Evolutionary conservation across 2,888 invertebrate species (phyloP).

Genomic region (Ophion costatus): DNA sequence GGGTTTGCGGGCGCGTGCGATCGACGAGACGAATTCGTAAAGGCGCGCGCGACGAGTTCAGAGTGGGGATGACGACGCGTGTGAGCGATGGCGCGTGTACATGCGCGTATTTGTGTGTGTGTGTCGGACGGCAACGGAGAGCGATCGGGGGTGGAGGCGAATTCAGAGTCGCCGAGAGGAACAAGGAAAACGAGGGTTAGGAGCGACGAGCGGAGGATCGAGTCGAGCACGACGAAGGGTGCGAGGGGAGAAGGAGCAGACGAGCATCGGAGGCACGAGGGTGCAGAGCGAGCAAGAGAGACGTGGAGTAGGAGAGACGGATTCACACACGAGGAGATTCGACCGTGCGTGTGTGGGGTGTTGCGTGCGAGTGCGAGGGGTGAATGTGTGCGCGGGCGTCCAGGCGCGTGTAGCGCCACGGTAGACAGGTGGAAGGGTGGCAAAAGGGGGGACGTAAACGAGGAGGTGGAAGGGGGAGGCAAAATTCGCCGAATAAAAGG

Average conservation of each 20-base stretch:
- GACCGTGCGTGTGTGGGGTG: conserved; percentile 21
- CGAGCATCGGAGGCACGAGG: conserved; percentile 36
- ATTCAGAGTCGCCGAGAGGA: conserved; percentile 63
- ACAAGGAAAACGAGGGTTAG: conserved; percentile 62
- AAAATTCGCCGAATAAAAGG: conserved; percentile 32
- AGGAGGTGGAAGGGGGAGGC: conserved; percentile 70
- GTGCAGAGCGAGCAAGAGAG: conserved; percentile 44
- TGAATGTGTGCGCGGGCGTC: conserved; percentile 60
- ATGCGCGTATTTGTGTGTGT: conserved; percentile 11
- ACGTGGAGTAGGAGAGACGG: conserved; percentile 35
- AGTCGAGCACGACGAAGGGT: conserved; percentile 53
- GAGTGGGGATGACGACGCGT: conserved; percentile 57
- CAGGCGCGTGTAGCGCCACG: conserved; percentile 73
- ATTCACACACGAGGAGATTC: conserved; percentile 32
- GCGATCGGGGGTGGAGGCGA: conserved; percentile 65
- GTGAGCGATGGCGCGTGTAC: conserved; percentile 13
- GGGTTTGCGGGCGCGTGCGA: conserved; percentile 1
- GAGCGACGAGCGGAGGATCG: conserved; percentile 61
- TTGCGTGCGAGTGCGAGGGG: conserved; percentile 49
- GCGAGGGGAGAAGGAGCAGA: conserved; percentile 58
- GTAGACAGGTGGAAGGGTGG: conserved; percentile 79
- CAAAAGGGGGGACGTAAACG: conserved; percentile 74
- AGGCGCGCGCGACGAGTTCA: conserved; percentile 65
- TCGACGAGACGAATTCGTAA: conserved; percentile 41
- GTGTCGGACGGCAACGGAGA: conserved; percentile 1